phyloP scores from a whole-genome alignment of 2,113 vertebrate species.

The Alectura lathami region DNA sequence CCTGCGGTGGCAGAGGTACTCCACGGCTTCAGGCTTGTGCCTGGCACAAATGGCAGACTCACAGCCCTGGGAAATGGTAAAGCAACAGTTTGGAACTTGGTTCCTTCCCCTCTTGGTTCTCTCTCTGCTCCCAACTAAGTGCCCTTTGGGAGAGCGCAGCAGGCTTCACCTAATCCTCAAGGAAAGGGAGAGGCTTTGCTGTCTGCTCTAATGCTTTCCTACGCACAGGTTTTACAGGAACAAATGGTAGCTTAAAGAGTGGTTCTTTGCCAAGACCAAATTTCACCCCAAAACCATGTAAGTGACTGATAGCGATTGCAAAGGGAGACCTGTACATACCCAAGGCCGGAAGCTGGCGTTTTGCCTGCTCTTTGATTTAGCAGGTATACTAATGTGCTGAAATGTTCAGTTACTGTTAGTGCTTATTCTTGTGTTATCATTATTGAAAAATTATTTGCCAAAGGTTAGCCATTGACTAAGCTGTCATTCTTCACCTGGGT shows the following conservation, averaged over 20 bases:
- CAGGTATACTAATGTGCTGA: background rate
- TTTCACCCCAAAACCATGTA: background rate
- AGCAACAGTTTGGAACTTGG: fast-evolving
- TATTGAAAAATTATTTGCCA: background rate
- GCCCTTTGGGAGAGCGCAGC: background rate
- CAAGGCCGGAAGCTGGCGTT: background rate
- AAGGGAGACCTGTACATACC: background rate
- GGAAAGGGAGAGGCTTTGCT: background rate
- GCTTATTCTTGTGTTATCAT: background rate
- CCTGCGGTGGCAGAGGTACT: background rate
- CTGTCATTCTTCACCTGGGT: background rate
- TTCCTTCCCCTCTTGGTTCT: background rate
- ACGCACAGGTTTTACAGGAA: background rate
- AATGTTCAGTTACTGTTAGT: background rate
- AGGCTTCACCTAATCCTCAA: background rate
- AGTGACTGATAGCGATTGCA: background rate
- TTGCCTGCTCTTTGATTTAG: background rate
- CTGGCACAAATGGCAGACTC: fast-evolving
- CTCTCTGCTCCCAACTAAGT: background rate
- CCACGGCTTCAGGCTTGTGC: fast-evolving
- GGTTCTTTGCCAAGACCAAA: background rate
- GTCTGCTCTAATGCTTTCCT: background rate
- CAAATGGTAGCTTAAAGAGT: background rate
- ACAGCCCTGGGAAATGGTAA: fast-evolving
- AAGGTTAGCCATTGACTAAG: background rate